A percentile compares a stretch with the other conserved stretches of the same genome.
Evolutionary conservation across 2,888 invertebrate species (phyloP).

Genomic region (Pachycephus smyrnensis): DNA sequence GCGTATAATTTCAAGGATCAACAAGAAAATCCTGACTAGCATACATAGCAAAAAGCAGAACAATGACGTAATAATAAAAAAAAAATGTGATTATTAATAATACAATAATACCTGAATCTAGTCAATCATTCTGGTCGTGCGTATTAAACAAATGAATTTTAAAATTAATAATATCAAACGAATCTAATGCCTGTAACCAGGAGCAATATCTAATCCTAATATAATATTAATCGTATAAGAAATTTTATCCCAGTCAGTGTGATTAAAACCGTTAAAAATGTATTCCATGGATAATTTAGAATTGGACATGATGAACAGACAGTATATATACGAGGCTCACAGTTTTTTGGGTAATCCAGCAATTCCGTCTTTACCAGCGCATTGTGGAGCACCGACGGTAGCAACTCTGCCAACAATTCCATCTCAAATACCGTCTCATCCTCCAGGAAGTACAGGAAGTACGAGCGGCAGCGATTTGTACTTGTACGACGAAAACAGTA

Average conservation of each 20-base stretch:
- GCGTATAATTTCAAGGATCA: background rate
- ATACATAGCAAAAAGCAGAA: background rate
- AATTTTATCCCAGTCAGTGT: background rate
- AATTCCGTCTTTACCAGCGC: slow-evolving; percentile 63
- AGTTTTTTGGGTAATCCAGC: slow-evolving; percentile 66
- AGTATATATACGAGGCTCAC: slow-evolving; percentile 73
- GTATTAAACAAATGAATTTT: background rate
- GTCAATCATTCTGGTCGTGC: background rate
- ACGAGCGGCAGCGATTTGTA: slow-evolving; percentile 77
- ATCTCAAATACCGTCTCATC: slow-evolving; percentile 58
- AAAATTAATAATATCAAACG: background rate
- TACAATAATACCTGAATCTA: background rate
- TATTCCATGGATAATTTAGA: slow-evolving; percentile 79
- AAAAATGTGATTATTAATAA: background rate
- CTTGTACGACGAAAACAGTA: slow-evolving; percentile 76
- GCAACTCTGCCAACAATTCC: slow-evolving; percentile 57
- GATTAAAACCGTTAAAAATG: slow-evolving; percentile 61
- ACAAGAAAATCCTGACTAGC: background rate
- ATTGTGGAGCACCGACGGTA: slow-evolving; percentile 50
- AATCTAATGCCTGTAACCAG: background rate
- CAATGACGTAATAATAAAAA: background rate
- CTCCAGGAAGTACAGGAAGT: slow-evolving; percentile 71
- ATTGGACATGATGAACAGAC: slow-evolving; percentile 76
- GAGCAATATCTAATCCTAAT: background rate
- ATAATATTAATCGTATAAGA: background rate